Evolutionary conservation across 2,113 vertebrate genomes (phyloP), one percentile per base, ranked within the genome.

Genomic region (Thinocorus orbignyianus): DNA sequence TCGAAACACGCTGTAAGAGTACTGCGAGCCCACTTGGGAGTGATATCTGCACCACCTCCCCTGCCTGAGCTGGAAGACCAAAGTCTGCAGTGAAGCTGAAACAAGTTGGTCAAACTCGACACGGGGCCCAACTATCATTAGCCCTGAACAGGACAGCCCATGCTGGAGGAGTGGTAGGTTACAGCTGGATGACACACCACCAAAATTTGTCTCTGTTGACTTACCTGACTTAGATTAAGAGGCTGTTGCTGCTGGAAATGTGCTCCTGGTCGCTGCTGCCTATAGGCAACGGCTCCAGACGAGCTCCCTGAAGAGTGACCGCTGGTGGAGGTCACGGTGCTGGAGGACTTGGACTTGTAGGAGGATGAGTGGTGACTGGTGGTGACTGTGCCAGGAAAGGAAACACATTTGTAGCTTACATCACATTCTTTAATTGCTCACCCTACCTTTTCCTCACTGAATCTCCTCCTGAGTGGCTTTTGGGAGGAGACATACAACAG

Each of bases 141-240:
- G 55, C 58, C 13, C 55, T 61, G 55, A 81, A 84, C 1, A 52
- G 49, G 62, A 70, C 37, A 82, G 65, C n/a, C 60, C 61, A 23
- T 1, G 13, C 62, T 61, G 79, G 37, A 90, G 26, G 52, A 81
- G 61, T 5, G 8, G 78, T 24, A 81, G 74, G 68, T n/a, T 86
- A 88, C 3, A 82, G 72, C 49, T 61, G 61, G 88, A 81, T 51
- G 82, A 88, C 1, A 10, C 52, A 72, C 26, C 57, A 80, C 60
- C 77, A 88, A 78, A 92, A 88, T 93, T 12, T 39, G 57, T 70
- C 73, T 78, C 8, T 1, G 20, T 3, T 80, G 70, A 80, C 93
- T 92, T 97, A 99, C 99, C 99, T 99, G 99, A 98, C 99, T 99
- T 98, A 99, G 99, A 98, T 99, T 99, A 92, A 99, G 99, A 88